These are phyloP conservation scores for Globicephala melas DNA, from an alignment of 2,113 vertebrate genomes.

Conservation along the genomic window DNA sequence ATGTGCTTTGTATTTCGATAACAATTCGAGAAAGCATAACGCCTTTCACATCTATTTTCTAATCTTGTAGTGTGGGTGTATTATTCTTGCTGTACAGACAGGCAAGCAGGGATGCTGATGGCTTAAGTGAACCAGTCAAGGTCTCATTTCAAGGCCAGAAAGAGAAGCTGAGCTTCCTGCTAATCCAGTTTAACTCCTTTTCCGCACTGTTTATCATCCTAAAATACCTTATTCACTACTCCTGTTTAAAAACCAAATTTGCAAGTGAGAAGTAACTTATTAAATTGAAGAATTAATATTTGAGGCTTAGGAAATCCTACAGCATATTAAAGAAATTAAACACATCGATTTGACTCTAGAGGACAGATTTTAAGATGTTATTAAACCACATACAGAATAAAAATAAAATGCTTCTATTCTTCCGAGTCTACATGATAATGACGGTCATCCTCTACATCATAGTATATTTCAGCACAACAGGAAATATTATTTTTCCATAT, in stretches of 20 bases:
- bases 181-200: neutral
- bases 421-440: neutral
- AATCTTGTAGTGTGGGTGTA: neutral
- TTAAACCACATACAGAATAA: neutral
- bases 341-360: neutral
- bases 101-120: neutral
- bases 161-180: neutral
- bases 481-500: slow-evolving; percentile 8
- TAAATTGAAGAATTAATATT: neutral
- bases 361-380: neutral
- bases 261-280: slow-evolving; percentile 1
- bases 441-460: neutral
- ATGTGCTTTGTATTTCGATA: neutral
- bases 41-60: neutral
- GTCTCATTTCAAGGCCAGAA: neutral
- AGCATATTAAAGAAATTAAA: slow-evolving; percentile 12
- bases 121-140: neutral
- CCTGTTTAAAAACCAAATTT: neutral
- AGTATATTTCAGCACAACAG: neutral
- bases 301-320: neutral
- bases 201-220: neutral
- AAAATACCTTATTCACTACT: neutral
- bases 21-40: neutral
- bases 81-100: neutral
- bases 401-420: slow-evolving; percentile 31